Evolutionary conservation across 2,797 vertebrate genomes (phyloP).

Genomic region (Apodemus agrarius): DNA sequence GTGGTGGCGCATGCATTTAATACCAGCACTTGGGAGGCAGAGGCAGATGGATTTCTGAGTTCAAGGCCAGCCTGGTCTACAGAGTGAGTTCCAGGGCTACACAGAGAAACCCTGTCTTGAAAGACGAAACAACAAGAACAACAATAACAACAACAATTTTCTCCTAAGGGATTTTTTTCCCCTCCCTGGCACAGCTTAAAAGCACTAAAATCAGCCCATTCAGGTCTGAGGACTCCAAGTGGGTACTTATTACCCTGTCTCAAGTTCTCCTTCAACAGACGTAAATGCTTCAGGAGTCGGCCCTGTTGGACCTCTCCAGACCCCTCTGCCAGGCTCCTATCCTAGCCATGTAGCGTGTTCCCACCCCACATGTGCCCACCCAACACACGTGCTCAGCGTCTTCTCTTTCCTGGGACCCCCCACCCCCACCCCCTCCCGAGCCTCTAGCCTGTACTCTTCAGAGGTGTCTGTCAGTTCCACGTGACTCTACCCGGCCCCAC

Average conservation of each 20-base stretch:
- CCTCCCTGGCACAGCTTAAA: not conserved
- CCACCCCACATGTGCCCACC: not conserved
- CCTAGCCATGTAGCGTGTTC: not conserved
- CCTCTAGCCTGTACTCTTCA: not conserved
- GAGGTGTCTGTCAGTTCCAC: not conserved
- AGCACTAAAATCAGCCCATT: not conserved
- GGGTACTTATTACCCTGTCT: not conserved
- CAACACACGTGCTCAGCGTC: not conserved
- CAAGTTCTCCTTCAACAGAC: not conserved
- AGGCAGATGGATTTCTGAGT: too few species aligned
- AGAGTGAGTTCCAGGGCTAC: too few species aligned
- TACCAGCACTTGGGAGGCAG: too few species aligned
- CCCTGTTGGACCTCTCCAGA: not conserved
- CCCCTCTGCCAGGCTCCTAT: not conserved
- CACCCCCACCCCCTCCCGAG: not conserved
- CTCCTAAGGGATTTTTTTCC: not conserved
- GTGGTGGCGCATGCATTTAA: too few species aligned
- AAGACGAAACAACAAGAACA: too few species aligned
- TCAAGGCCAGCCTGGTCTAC: too few species aligned
- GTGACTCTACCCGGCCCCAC: not conserved
- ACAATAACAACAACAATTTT: too few species aligned
- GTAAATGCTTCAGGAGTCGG: not conserved
- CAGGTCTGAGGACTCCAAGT: not conserved
- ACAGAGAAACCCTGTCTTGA: too few species aligned
- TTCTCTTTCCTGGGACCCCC: not conserved